A percentile compares a stretch with the other conserved stretches of the same genome.
Conservation (phyloP, 2,113 vertebrate genomes). For the Erythrolamprus reginae region DNA sequence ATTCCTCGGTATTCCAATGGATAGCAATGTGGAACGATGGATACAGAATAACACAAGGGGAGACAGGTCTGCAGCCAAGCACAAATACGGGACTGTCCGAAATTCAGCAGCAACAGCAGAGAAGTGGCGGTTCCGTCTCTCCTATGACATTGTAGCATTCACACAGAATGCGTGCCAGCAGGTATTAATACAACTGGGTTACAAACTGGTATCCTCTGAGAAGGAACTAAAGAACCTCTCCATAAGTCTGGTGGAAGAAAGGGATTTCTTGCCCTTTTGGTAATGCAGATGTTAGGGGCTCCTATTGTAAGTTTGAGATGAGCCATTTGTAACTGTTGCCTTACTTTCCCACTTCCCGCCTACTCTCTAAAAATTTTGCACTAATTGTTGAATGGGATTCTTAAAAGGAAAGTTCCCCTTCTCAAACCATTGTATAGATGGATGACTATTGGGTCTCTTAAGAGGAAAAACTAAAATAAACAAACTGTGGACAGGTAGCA, state of each 20-base stretch:
- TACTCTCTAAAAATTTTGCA: conserved; percentile 80
- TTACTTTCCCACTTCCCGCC: conserved; percentile 68
- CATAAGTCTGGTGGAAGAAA: conserved; percentile 88
- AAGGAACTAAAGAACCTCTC: conserved; percentile 92
- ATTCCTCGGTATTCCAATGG: conserved; percentile 87
- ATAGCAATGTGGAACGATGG: conserved; percentile 88
- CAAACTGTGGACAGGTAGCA: conserved; percentile 58
- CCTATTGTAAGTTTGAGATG: conserved; percentile 70
- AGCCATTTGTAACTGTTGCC: conserved; percentile 86
- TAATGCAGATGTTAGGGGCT: conserved; percentile 62
- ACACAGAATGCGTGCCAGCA: conserved; percentile 88
- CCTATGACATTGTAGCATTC: conserved; percentile 91
- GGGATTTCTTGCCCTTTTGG: conserved; percentile 88
- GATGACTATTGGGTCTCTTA: conserved; percentile 42
- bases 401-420: conserved; percentile 30
- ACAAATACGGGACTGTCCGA: conserved; percentile 91
- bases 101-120: conserved; percentile 92
- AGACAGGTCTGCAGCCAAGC: conserved; percentile 85
- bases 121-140: conserved; percentile 93
- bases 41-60: conserved; percentile 92
- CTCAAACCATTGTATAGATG: conserved; percentile 40
- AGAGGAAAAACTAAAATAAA: conserved; percentile 46
- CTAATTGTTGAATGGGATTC: conserved; percentile 73
- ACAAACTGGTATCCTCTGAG: conserved; percentile 79
- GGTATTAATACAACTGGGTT: conserved; percentile 87